Base-by-base conservation (phyloP, 2,113 vertebrate species). In the Sclerurus mexicanus region DNA sequence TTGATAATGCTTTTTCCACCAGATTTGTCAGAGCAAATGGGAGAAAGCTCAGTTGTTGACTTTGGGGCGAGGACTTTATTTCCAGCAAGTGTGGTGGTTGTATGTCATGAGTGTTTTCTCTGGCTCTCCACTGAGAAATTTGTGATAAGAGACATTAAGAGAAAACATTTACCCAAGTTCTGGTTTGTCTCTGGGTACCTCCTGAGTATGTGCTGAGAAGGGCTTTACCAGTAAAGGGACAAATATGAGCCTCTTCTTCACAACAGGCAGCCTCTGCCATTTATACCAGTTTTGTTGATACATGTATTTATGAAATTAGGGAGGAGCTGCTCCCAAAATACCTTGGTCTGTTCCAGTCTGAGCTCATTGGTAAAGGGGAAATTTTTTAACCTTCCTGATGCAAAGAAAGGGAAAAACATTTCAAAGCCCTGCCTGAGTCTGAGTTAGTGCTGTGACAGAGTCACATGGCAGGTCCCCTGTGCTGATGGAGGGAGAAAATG, bases 71-170 rank as follows among this genome's bases (percentile, higher is more conserved):
- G 12, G 20, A 11, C n/a, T 49, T 75, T 47, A 18, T 50, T 77
- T 93, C 59, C 46, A 87, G 55, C 22, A 81, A 56, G 37, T 1
- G 0, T 2, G 1, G 31, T 44, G 73, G 6, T 28, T 39, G 22
- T 69, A 20, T 0, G 3, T 35, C 10, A 4, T 19, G 40, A 10
- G 52, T 2, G 1, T 68, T 37, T 46, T 44, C n/a, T 22, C 30
- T 39, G 9, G 40, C 27, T 69, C 15, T 28, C 50, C 24, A 69
- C 20, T 73, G 37, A n/a, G 63, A 90, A 68, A 69, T 73, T 28
- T 69, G 30, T 49, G 35, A 14, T 53, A 49, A 50, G 49, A 62
- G 25, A 66, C 62, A 8, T 46, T 47, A 47, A 72, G 40, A 76
- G 30, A 46, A 94, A 60, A 24, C 9, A 5, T 62, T 67, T 76